Percentiles rank a stretch among this genome's conserved stretches.
Conservation (phyloP, 2,113 vertebrate species). For the Pteronura brasiliensis region DNA sequence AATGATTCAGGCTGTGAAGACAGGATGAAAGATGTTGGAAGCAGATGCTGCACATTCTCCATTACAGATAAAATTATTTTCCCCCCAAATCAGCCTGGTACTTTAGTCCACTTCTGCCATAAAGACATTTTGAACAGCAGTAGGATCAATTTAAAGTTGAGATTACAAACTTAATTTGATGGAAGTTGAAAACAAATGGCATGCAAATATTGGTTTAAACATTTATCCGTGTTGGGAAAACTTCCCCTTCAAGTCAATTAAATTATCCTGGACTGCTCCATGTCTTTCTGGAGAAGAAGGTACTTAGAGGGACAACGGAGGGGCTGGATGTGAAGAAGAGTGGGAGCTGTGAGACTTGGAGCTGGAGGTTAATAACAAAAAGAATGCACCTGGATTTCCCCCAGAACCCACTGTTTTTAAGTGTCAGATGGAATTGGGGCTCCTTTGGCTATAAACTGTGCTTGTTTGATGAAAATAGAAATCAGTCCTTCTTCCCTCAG, state of each 20-base stretch:
- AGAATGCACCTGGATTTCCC: conserved; percentile 7
- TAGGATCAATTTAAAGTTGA: not conserved
- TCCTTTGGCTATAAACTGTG: not conserved
- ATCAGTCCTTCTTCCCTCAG: not conserved
- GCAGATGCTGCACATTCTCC: not conserved
- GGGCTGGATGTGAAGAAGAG: not conserved
- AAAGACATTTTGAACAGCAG: not conserved
- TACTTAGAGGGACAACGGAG: not conserved
- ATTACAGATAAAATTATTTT: not conserved
- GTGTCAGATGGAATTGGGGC: conserved; percentile 23
- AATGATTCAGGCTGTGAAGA: not conserved
- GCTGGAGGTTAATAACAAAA: not conserved
- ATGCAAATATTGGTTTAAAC: not conserved
- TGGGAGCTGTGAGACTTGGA: not conserved
- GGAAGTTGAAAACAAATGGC: not conserved
- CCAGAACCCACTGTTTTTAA: conserved; percentile 26
- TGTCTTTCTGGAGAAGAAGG: not conserved
- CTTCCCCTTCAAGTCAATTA: not conserved
- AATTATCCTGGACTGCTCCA: not conserved
- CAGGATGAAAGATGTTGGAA: not conserved
- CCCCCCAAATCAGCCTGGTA: not conserved
- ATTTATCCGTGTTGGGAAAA: not conserved
- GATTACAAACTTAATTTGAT: not conserved
- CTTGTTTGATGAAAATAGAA: conserved; percentile 6
- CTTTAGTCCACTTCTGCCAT: not conserved